Base-by-base conservation (phyloP, 2,797 vertebrate species). In the Coccyzus lansbergi region DNA sequence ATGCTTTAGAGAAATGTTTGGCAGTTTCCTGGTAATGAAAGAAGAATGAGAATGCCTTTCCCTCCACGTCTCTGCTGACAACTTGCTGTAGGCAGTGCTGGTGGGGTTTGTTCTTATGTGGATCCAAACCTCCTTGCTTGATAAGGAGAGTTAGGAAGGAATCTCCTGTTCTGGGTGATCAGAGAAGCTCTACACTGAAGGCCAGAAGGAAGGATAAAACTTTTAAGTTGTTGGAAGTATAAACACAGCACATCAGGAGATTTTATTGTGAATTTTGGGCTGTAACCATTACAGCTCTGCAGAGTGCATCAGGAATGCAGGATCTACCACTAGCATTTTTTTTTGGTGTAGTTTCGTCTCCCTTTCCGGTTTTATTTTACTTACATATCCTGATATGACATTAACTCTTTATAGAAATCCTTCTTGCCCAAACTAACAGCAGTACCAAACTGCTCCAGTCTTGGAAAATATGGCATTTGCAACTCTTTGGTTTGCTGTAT, bases 1-100 rank as follows among this genome's bases (percentile, higher is more conserved):
- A 76, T 95, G 49, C 53, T 83, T 93, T 48, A 88, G 75, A 86
- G 40, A 76, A 81, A 81, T 77, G n/a, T 84, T 90, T 93, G 63
- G 42, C 85, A 74, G 80, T 80, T 93, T 92, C 88, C 87, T 94
- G 88, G 33, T 83, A 75, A 58, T 55, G 79, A 77, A 76, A 84
- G 64, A 60, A 78, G 55, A 59, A 53, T 51, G 83, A 67, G 92
- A 93, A 67, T 70, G 77, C 38, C 11, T 20, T 93, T 65, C 63
- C 59, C 26, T 90, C 29, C 40, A 25, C 13, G 31, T 53, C 36
- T 3, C 21, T 34, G 59, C 52, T 80, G 56, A 62, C 88, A 6
- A 4, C 16, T 86, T 56, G n/a, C 65, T 78, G 15, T 53, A 55
- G 85, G 7, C 67, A 55, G 20, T 48, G 56, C 38, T 46, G 44